Evolutionary conservation across 2,888 invertebrate genomes (phyloP).

Genomic region (Brachyptera putata): DNA sequence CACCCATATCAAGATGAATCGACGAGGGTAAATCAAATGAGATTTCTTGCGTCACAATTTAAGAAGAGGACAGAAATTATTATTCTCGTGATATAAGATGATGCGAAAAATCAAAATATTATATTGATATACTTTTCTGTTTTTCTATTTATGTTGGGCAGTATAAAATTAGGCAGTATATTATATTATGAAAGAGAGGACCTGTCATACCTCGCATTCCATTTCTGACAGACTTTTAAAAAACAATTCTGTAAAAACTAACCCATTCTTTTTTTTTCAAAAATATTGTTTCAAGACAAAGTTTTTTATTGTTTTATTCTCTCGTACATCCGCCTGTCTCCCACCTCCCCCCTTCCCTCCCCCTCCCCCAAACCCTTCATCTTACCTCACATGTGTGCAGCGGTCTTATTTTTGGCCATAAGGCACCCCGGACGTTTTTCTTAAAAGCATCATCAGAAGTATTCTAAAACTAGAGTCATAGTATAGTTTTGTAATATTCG

Average conservation of each 20-base stretch:
- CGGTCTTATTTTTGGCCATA: constrained; percentile 7
- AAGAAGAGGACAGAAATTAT: too few species aligned
- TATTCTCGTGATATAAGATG: too few species aligned
- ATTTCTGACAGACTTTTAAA: constrained; percentile 19
- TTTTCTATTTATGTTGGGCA: too few species aligned
- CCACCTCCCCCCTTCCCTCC: not conserved
- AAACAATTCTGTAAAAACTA: constrained; percentile 16
- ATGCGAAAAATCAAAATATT: too few species aligned
- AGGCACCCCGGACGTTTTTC: constrained; percentile 8
- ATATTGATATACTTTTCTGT: too few species aligned
- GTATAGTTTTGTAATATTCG: too few species aligned
- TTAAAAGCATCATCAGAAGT: constrained; percentile 3
- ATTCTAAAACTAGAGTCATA: constrained; percentile 3
- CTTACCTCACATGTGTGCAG: constrained; percentile 6
- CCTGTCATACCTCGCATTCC: constrained; percentile 19
- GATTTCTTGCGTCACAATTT: too few species aligned
- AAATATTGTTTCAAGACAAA: constrained; percentile 18
- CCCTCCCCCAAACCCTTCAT: not conserved
- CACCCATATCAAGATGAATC: too few species aligned
- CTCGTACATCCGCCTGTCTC: constrained; percentile 12
- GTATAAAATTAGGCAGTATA: too few species aligned
- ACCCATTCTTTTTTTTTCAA: constrained; percentile 16
- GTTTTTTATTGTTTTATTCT: constrained; percentile 13
- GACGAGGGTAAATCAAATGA: too few species aligned
- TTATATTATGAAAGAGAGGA: too few species aligned